A percentile compares a stretch with the other conserved stretches of the same genome.
Conservation (phyloP, 2,888 invertebrate species). For the Nasonia oneida region DNA sequence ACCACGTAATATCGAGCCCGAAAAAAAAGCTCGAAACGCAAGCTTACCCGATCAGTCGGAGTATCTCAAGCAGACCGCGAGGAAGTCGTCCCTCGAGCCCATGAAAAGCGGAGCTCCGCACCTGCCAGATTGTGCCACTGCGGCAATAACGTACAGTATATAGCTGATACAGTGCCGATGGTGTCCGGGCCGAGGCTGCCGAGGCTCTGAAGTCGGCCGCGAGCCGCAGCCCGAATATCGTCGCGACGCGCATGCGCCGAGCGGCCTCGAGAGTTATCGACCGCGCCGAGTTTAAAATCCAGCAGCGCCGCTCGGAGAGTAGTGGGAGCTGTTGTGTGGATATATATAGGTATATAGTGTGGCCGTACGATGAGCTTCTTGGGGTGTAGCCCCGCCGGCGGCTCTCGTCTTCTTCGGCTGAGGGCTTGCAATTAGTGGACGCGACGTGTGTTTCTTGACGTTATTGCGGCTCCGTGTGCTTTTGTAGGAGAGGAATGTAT, state of each 20-base stretch:
- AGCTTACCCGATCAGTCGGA: background rate
- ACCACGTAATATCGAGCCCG: background rate
- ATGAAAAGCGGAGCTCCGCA: background rate
- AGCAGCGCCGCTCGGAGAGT: background rate
- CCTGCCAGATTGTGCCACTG: slow-evolving; percentile 43
- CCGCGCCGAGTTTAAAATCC: slow-evolving; percentile 55
- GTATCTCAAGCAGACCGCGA: background rate
- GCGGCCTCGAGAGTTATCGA: slow-evolving; percentile 64
- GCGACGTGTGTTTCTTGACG: background rate
- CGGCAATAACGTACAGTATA: slow-evolving; percentile 1
- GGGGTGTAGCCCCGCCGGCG: background rate
- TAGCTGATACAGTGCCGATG: too few relatives aligned
- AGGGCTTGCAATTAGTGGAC: slow-evolving; percentile 3
- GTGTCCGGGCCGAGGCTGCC: slow-evolving; percentile 29
- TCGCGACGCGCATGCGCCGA: slow-evolving; percentile 56
- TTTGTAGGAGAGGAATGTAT: background rate
- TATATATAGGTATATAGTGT: background rate
- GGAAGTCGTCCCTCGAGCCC: background rate
- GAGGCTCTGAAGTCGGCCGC: slow-evolving; percentile 52
- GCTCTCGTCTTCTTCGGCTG: background rate
- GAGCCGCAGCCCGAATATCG: background rate
- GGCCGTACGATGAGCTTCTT: background rate
- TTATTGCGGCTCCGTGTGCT: background rate
- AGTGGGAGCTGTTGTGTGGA: background rate
- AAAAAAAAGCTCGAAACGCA: too few relatives aligned